phyloP scores from a whole-genome alignment of 1,140 invertebrate genomes.

The Temnothorax nylanderi region DNA sequence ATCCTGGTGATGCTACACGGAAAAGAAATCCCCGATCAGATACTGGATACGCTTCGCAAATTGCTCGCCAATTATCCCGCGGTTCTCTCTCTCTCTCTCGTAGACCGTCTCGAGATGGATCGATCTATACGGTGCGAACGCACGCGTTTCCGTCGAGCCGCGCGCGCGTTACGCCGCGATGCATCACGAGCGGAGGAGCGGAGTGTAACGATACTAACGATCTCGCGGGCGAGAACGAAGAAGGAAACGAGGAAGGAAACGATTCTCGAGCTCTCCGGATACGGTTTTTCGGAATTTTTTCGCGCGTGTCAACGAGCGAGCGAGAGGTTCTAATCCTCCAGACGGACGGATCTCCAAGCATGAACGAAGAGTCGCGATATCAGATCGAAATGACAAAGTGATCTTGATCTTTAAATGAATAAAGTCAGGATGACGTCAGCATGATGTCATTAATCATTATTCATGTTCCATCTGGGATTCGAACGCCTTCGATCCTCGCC shows the following conservation, averaged over 20 bases:
- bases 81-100: background rate
- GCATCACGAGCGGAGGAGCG: constrained; percentile 10
- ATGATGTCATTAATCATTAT: too few species aligned
- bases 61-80: constrained; percentile 3
- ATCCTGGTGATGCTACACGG: background rate
- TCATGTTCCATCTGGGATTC: too few species aligned
- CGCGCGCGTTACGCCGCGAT: background rate
- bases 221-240: background rate
- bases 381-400: too few species aligned
- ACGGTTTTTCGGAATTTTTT: background rate
- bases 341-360: too few species aligned
- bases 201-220: background rate
- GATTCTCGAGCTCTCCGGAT: background rate
- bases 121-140: constrained; percentile 3
- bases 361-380: too few species aligned
- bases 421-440: too few species aligned
- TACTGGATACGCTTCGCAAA: background rate
- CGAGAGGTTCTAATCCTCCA: too few species aligned
- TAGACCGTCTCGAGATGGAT: background rate
- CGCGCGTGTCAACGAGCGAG: background rate
- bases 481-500: too few species aligned
- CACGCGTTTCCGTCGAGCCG: constrained; percentile 15
- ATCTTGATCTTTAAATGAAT: too few species aligned
- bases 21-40: background rate
- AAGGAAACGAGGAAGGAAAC: background rate